Conservation (phyloP, 2,113 vertebrate genomes). For the Miniopterus natalensis region DNA sequence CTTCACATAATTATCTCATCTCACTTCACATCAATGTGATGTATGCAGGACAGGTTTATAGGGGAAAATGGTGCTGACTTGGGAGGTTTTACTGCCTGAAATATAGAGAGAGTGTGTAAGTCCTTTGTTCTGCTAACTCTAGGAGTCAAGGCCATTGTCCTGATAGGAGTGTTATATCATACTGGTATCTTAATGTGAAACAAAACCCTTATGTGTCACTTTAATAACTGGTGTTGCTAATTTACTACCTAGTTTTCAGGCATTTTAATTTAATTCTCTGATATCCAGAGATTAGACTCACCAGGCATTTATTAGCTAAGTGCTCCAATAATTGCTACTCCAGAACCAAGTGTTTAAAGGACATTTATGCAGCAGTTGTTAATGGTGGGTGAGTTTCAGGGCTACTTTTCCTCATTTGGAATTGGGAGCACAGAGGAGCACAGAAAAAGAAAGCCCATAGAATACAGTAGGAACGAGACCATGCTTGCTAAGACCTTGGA, state of each 20-base stretch:
- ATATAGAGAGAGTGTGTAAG: conserved; percentile 10
- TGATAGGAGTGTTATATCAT: background rate
- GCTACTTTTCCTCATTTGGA: conserved; percentile 32
- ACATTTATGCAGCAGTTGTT: conserved; percentile 46
- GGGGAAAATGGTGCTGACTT: conserved; percentile 39
- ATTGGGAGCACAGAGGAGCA: background rate
- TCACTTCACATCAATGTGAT: conserved; percentile 46
- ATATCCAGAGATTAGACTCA: conserved; percentile 72
- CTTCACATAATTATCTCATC: conserved; percentile 42
- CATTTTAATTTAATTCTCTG: conserved; percentile 67
- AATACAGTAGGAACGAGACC: background rate
- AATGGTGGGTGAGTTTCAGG: conserved; percentile 17
- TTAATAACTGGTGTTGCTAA: conserved; percentile 59
- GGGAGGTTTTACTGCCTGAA: background rate
- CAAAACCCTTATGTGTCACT: conserved; percentile 23
- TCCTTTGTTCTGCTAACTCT: conserved; percentile 38
- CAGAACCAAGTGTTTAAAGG: conserved; percentile 60
- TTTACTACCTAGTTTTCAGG: conserved; percentile 59
- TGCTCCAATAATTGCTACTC: conserved; percentile 66
- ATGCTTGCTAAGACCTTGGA: conserved; percentile 4
- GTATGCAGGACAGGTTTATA: conserved; percentile 39
- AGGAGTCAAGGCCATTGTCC: conserved; percentile 6
- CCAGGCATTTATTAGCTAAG: conserved; percentile 74
- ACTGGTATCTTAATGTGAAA: conserved; percentile 14
- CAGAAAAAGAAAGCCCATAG: background rate